A percentile compares a stretch with the other conserved stretches of the same genome.
Conservation (phyloP, 2,888 invertebrate genomes). For the Erynnis tages region DNA sequence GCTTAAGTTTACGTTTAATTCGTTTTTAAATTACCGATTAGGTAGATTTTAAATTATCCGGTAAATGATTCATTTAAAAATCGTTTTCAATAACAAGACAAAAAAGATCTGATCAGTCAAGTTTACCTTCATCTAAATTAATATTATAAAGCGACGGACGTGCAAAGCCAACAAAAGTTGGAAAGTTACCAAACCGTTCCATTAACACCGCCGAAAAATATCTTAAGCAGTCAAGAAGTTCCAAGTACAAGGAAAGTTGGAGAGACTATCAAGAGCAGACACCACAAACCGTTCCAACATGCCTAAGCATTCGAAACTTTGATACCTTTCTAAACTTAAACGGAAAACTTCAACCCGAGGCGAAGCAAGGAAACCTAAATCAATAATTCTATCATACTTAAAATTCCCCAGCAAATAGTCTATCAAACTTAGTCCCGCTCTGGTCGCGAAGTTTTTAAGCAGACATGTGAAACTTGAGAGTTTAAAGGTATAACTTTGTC, state of each 20-base stretch:
- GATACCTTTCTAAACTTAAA: conserved; percentile 11
- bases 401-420: conserved; percentile 27
- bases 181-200: too few species aligned
- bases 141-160: too few species aligned
- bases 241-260: conserved; percentile 2
- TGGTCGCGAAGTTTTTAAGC: conserved; percentile 39
- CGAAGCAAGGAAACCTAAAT: conserved; percentile 16
- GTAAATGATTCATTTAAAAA: too few species aligned
- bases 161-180: too few species aligned
- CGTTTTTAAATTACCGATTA: too few species aligned
- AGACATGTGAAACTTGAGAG: conserved; percentile 37
- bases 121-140: too few species aligned
- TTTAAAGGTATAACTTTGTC: conserved; percentile 28
- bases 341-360: neutral
- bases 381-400: conserved; percentile 25
- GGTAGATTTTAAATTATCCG: too few species aligned
- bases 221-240: neutral
- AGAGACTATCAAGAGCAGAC: conserved; percentile 10
- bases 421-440: conserved; percentile 34
- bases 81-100: too few species aligned
- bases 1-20: too few species aligned
- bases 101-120: too few species aligned
- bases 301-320: conserved; percentile 13
- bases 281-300: conserved; percentile 8
- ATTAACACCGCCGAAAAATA: too few species aligned